Base-by-base conservation (phyloP, 1,140 invertebrate species). In the Drosophila repleta region DNA sequence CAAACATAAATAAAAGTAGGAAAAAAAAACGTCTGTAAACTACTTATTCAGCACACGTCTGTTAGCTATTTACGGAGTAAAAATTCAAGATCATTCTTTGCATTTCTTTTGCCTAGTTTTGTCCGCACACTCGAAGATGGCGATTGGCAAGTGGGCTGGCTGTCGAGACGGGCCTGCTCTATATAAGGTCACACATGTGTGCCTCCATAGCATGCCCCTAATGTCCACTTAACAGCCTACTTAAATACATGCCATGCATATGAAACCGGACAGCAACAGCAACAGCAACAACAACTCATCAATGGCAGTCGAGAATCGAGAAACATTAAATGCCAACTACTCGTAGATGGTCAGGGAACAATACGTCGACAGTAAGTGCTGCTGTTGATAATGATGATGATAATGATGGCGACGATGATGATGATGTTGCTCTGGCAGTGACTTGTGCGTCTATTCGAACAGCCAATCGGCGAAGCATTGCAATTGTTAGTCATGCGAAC, bases 101-200 rank as follows among this genome's bases (percentile, higher is more conserved):
- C 49, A 83, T 82, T 83, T 83, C 77, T 81, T 21, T 21, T 37
- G 41, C 58, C 35, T 63, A 49, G 37, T 64, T 68, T 43, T 18
- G 15, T 52, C 69, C 70, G 76, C n/a, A 41, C 39, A 41, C 56
- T 71, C 46, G 58, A 15, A 3, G 41, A 24, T 26, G 51, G 37
- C 24, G 65, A 68, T 65, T 79, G 79, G 79, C 71, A 83, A 84
- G 74, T 80, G 77, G 77, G 53, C 64, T 63, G 77, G 53, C 64
- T 63, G 61, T 76, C 65, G 83, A 74, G 74, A 65, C 55, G 60
- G 17, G 32, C 65, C 63, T 81, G 78, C 71, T 87, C 82, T 81
- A 87, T 87, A 85, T 87, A 85, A 85, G 78, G 82, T 85, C 82
- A 68, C 74, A 77, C 69, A 78, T 81, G 72, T 87, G 81, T 79